Evolutionary conservation across 1,140 invertebrate species (phyloP).

Genomic region (Drosophila carrolli): DNA sequence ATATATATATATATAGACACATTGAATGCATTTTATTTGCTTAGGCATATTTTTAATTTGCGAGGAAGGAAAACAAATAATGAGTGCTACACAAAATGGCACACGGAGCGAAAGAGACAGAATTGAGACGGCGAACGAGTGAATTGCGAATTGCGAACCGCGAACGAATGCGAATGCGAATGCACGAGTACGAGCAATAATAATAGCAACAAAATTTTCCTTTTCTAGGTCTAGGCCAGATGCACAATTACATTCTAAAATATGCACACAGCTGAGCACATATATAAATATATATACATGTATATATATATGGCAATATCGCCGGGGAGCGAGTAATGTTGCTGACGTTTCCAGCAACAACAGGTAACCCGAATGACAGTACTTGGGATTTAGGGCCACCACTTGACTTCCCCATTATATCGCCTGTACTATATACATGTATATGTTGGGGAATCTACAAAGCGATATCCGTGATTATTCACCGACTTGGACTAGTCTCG

Average conservation of each 20-base stretch:
- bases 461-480: constrained; percentile 27
- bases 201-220: constrained; percentile 84
- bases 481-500: constrained; percentile 37
- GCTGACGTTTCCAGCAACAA: constrained; percentile 32
- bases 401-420: constrained; percentile 34
- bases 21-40: constrained; percentile 75
- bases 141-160: constrained; percentile 38
- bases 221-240: constrained; percentile 85
- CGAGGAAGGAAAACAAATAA: constrained; percentile 84
- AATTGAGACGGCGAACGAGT: constrained; percentile 11
- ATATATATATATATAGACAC: constrained; percentile 18
- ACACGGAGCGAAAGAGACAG: constrained; percentile 26
- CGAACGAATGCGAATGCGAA: constrained; percentile 33
- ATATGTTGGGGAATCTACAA: neutral
- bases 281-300: constrained; percentile 17
- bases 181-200: constrained; percentile 65
- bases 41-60: constrained; percentile 82
- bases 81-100: constrained; percentile 48
- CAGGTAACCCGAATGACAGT: constrained; percentile 26
- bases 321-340: constrained; percentile 4
- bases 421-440: neutral
- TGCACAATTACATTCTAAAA: constrained; percentile 84
- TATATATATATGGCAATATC: constrained; percentile 1
- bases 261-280: constrained; percentile 62
- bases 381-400: constrained; percentile 39